Percentiles rank a stretch among this genome's conserved stretches.
Evolutionary conservation across 2,888 invertebrate genomes (phyloP).

Genomic region (Sipunculus nudus): DNA sequence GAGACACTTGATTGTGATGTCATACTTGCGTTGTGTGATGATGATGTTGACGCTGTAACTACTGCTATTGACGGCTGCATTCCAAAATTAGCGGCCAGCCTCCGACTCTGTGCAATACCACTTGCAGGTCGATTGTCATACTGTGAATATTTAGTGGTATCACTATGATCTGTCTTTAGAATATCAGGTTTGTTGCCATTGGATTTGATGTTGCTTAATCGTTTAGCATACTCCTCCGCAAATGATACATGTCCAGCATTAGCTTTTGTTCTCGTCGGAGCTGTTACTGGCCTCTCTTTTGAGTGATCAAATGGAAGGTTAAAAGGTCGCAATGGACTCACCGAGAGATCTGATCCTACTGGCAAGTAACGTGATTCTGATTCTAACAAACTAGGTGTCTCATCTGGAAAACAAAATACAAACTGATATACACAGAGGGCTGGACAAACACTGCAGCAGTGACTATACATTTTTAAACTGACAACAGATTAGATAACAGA

Average conservation of each 20-base stretch:
- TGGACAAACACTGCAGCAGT: too few relatives aligned
- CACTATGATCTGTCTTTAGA: too few relatives aligned
- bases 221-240: background rate
- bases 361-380: constrained; percentile 62
- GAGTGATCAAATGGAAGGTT: background rate
- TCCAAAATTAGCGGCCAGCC: too few relatives aligned
- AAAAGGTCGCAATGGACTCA: constrained; percentile 23
- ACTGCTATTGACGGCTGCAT: too few relatives aligned
- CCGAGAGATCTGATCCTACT: constrained; percentile 33
- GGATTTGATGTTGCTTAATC: too few relatives aligned
- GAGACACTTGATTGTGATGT: too few relatives aligned
- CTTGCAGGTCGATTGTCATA: background rate
- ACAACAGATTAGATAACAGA: too few relatives aligned
- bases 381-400: constrained; percentile 51
- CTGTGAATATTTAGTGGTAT: background rate
- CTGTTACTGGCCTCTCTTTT: constrained; percentile 7
- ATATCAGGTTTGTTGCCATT: too few relatives aligned
- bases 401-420: constrained; percentile 22
- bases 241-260: constrained; percentile 23
- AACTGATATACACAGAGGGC: too few relatives aligned
- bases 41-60: too few relatives aligned
- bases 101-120: background rate
- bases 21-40: too few relatives aligned
- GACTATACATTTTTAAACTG: too few relatives aligned
- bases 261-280: constrained; percentile 37